These are phyloP conservation scores for Apotomis betuletana DNA, from an alignment of 2,888 invertebrate genomes.

Conservation along the genomic window DNA sequence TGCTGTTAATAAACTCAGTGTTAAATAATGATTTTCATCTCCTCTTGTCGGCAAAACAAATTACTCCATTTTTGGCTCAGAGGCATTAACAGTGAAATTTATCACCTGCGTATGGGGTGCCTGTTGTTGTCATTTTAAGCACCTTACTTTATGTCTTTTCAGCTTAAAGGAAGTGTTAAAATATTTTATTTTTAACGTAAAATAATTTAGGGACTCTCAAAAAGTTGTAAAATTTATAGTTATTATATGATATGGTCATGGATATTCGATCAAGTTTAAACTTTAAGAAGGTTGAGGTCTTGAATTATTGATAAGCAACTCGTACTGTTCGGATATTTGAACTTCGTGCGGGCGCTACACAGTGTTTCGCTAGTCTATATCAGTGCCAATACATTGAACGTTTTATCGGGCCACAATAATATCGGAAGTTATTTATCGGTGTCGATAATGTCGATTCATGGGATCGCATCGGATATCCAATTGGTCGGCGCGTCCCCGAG, in stretches of 20 bases:
- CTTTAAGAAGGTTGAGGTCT: neutral
- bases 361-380: neutral
- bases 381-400: conserved; percentile 1
- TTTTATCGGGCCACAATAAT: conserved; percentile 29
- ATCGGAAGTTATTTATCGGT: conserved; percentile 35
- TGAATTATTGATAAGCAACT: neutral
- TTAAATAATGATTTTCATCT: conserved; percentile 80
- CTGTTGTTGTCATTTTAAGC: conserved; percentile 57
- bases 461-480: conserved; percentile 38
- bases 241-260: neutral
- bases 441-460: conserved; percentile 39
- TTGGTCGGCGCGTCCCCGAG: conserved; percentile 46
- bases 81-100: conserved; percentile 73
- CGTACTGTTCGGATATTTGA: neutral
- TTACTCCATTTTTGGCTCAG: conserved; percentile 76
- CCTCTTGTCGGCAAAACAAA: conserved; percentile 75
- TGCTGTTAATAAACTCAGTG: conserved; percentile 67
- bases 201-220: conserved; percentile 6
- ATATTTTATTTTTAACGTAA: conserved; percentile 19
- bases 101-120: conserved; percentile 67
- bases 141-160: conserved; percentile 40
- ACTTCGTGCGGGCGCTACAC: neutral
- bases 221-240: too few species aligned
- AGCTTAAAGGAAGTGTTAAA: conserved; percentile 33
- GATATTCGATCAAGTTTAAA: neutral